Base-by-base conservation (phyloP, 2,113 vertebrate species). In the Perca fluviatilis region DNA sequence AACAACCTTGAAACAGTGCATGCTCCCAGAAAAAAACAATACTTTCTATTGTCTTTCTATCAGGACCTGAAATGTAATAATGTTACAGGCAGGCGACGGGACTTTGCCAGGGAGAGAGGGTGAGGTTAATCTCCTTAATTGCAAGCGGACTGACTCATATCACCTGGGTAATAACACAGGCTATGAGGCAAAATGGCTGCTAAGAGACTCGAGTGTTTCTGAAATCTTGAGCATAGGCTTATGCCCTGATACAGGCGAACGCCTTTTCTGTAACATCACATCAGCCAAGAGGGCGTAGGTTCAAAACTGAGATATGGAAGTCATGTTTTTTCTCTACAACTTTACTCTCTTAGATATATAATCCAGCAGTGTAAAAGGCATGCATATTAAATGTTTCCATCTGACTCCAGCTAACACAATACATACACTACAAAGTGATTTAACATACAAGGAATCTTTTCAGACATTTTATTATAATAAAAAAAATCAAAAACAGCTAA, bases 1-100 rank as follows among this genome's bases (percentile, higher is more conserved):
- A 85, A 79, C 62, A 78, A 84, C 75, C 77, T 62, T 60, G 83
- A 67, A 56, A 54, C 53, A 3, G 25, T n/a, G 30, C 40, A 47
- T 18, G 21, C 80, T 86, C 77, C 57, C 58, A 79, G 1, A 76
- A 74, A 73, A 46, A 54, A 64, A 6, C 53, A 47, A 74, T 15
- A 6, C 3, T 0, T 67, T n/a, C 33, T 74, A 54, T 82, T 82
- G 58, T 77, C 12, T 27, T 27, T 27, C 27, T 27, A 76, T 82
- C 74, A 65, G 49, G 21, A 66, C 27, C 25, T 65, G 40, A 77
- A 79, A 80, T 72, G 23, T 73, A 78, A 85, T 46, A 6, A 19
- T 49, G n/a, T 30, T 30, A 36, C 27, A 60, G 33, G 49, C 51
- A 53, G 58, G 64, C 47, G 3, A 33, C 1, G 70, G 50, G 73